phyloP scores from a whole-genome alignment of 53 echinoderm and acorn worm genomes.

The Hippasteria phrygiana region DNA sequence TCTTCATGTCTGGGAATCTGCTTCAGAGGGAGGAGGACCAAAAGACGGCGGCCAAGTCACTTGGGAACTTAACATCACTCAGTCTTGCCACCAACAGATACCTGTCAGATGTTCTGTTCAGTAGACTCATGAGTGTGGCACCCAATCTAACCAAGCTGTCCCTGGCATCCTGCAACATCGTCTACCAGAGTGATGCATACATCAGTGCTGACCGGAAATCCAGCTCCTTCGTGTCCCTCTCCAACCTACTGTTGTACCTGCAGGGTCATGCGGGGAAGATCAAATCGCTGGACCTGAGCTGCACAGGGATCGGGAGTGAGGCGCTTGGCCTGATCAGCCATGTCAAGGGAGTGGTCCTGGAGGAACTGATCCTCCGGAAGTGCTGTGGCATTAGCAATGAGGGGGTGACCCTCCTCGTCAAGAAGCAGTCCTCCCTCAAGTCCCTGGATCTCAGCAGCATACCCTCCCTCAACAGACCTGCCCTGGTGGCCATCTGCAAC shows the following conservation, averaged over 20 bases:
- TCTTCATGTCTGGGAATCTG: constrained; percentile 98
- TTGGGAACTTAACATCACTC: constrained; percentile 69
- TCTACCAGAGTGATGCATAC: constrained; percentile 75
- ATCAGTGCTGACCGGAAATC: constrained; percentile 59
- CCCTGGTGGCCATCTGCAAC: constrained; percentile 69
- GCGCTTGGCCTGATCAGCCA: constrained; percentile 72
- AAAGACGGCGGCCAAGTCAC: constrained; percentile 37
- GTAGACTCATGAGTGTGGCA: constrained; percentile 68
- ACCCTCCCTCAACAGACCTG: constrained; percentile 55
- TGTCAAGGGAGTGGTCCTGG: constrained; percentile 72
- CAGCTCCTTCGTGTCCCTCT: constrained; percentile 77
- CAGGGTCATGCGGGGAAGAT: constrained; percentile 56
- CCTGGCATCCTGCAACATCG: constrained; percentile 91
- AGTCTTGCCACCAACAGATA: constrained; percentile 76
- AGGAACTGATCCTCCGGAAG: constrained; percentile 70
- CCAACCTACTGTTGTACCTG: constrained; percentile 75
- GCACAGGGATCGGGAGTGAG: constrained; percentile 78
- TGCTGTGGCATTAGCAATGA: constrained; percentile 80
- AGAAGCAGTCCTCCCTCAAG: constrained; percentile 66
- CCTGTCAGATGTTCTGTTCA: constrained; percentile 85
- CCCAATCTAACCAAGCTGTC: constrained; percentile 81
- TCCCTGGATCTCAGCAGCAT: constrained; percentile 75
- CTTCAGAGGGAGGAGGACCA: constrained; percentile 67
- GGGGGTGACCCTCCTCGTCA: constrained; percentile 74
- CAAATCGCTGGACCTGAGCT: constrained; percentile 75